Conservation (phyloP, 2,888 invertebrate genomes). For the Drosophila nr. perissopoda region DNA sequence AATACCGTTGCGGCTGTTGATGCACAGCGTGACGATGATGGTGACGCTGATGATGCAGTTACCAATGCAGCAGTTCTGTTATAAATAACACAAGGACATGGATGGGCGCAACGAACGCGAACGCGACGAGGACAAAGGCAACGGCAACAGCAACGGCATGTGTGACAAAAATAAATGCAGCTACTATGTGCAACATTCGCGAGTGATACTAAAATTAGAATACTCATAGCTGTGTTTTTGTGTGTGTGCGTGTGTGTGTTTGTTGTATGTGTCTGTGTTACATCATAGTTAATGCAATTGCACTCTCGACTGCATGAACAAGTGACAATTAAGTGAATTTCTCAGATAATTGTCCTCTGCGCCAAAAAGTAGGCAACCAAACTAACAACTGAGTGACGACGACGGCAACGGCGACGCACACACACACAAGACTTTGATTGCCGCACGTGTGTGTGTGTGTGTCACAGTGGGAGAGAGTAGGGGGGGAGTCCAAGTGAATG, state of each 20-base stretch:
- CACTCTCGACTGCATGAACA: constrained; percentile 40
- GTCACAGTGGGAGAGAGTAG: constrained; percentile 9
- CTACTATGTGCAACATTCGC: constrained; percentile 20
- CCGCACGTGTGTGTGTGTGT: constrained; percentile 11
- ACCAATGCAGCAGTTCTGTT: constrained; percentile 47
- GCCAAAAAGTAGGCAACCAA: constrained; percentile 52
- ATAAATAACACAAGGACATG: constrained; percentile 81
- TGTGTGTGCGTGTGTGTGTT: constrained; percentile 21
- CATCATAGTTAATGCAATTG: constrained; percentile 73
- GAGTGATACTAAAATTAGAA: constrained; percentile 59
- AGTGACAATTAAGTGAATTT: constrained; percentile 73
- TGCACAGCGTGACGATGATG: constrained; percentile 25
- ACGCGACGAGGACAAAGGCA: constrained; percentile 54
- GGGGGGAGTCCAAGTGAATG: constrained; percentile 1
- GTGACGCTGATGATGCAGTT: constrained; percentile 49
- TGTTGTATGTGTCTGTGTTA: constrained; percentile 18
- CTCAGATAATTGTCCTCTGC: constrained; percentile 54
- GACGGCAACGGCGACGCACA: constrained; percentile 7
- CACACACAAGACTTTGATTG: constrained; percentile 38
- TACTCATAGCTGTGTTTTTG: constrained; percentile 22
- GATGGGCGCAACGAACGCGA: constrained; percentile 67
- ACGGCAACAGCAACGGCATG: constrained; percentile 26
- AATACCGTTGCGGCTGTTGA: constrained; percentile 36
- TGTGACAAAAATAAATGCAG: constrained; percentile 53
- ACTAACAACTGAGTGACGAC: constrained; percentile 18